These are phyloP conservation scores for Ditylenchus weischeri DNA, from an alignment of 2,888 invertebrate genomes.

Conservation along the genomic window DNA sequence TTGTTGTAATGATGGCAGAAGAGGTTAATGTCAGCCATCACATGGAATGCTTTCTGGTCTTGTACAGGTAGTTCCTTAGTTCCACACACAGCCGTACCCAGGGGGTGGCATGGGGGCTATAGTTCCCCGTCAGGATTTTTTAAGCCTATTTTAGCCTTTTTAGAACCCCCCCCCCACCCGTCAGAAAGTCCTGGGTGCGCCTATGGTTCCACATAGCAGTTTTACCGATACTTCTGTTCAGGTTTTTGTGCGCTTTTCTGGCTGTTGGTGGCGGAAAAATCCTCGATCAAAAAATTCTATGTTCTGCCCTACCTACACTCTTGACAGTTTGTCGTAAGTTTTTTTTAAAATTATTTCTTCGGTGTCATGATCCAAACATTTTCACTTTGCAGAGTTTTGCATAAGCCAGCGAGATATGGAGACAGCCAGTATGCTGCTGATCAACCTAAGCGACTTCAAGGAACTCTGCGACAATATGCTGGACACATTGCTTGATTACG, in stretches of 20 bases:
- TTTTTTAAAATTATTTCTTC: background rate
- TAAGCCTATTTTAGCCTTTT: too few species aligned
- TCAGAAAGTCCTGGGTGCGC: too few species aligned
- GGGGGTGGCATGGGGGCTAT: too few species aligned
- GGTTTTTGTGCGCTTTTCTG: slow-evolving; percentile 22
- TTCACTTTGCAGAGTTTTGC: slow-evolving; percentile 10
- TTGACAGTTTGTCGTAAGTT: background rate
- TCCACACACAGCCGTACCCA: too few species aligned
- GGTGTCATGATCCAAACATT: too few species aligned
- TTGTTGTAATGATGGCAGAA: slow-evolving; percentile 1
- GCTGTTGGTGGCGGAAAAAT: slow-evolving; percentile 19
- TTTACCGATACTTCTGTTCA: slow-evolving; percentile 9
- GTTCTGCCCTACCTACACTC: slow-evolving; percentile 3
- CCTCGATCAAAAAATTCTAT: slow-evolving; percentile 7
- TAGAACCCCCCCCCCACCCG: too few species aligned
- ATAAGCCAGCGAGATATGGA: slow-evolving; percentile 5
- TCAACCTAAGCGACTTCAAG: slow-evolving; percentile 2
- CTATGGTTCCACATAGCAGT: too few species aligned
- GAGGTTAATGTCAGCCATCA: background rate
- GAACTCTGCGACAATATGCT: background rate
- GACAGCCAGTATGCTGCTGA: slow-evolving; percentile 4
- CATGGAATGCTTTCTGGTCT: slow-evolving; percentile 18
- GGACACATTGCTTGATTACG: slow-evolving; percentile 7
- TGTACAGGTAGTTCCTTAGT: background rate
- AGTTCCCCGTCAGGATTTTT: too few species aligned